phyloP scores from a whole-genome alignment of 2,797 vertebrate species.

The Pogoniulus pusillus region DNA sequence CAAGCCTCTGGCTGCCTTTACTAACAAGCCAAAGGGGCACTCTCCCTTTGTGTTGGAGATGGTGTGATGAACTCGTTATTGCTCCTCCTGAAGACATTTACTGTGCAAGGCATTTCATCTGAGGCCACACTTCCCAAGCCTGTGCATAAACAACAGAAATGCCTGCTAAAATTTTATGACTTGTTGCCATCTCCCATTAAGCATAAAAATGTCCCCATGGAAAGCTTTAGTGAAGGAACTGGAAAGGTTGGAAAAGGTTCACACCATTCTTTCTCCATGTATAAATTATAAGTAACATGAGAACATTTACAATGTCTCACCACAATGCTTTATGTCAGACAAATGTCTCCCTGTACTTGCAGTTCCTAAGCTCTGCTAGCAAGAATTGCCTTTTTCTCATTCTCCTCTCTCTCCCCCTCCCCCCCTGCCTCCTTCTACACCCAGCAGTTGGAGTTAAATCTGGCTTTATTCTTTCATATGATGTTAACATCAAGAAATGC shows the following conservation, averaged over 20 bases:
- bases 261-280: slow-evolving; percentile 42
- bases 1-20: background rate
- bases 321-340: slow-evolving; percentile 51
- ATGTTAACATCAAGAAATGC: background rate
- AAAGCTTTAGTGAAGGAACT: slow-evolving; percentile 36
- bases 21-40: background rate
- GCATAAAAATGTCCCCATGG: slow-evolving; percentile 18
- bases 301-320: slow-evolving; percentile 64
- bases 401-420: background rate
- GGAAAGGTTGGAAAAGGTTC: slow-evolving; percentile 43
- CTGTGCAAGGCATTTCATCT: background rate
- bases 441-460: slow-evolving; percentile 8
- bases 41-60: background rate
- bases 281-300: slow-evolving; percentile 66
- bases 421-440: background rate
- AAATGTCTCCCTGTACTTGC: slow-evolving; percentile 52
- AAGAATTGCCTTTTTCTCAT: slow-evolving; percentile 32
- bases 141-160: slow-evolving; percentile 34
- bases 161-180: slow-evolving; percentile 28
- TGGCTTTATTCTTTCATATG: background rate
- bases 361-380: slow-evolving; percentile 36
- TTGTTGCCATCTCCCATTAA: slow-evolving; percentile 39
- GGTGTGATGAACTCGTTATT: background rate
- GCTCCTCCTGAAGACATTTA: background rate
- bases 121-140: background rate